A percentile compares a stretch with the other conserved stretches of the same genome.
Evolutionary conservation across 2,888 invertebrate species (phyloP).

Genomic region (Eupeodes luniger): DNA sequence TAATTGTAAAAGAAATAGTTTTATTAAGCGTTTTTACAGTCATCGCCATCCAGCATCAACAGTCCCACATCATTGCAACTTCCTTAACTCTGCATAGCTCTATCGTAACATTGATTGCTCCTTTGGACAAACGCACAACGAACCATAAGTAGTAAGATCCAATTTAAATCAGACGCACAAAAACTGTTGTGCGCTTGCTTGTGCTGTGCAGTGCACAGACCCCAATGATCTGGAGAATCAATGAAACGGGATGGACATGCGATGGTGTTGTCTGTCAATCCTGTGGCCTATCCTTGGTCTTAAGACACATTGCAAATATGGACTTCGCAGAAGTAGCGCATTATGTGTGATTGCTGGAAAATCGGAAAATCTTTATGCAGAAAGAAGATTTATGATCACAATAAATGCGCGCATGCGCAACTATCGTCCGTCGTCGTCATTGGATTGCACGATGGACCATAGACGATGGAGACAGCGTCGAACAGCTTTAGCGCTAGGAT

Average conservation of each 20-base stretch:
- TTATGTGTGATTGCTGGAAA: conserved; percentile 53
- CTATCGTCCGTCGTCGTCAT: neutral
- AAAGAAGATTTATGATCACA: conserved; percentile 69
- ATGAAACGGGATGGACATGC: conserved; percentile 66
- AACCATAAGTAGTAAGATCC: conserved; percentile 20
- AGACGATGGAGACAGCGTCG: neutral
- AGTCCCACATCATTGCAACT: conserved; percentile 25
- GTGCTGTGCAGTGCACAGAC: neutral
- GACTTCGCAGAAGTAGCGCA: conserved; percentile 7
- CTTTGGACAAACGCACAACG: conserved; percentile 23
- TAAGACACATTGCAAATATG: conserved; percentile 19
- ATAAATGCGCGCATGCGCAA: conserved; percentile 60
- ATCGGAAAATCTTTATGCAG: conserved; percentile 5
- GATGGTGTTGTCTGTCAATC: conserved; percentile 68
- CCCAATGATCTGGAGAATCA: conserved; percentile 43
- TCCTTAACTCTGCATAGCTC: conserved; percentile 46
- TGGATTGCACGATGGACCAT: neutral
- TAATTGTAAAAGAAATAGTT: conserved; percentile 73
- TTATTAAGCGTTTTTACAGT: conserved; percentile 59
- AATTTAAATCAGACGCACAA: conserved; percentile 48
- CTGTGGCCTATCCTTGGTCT: conserved; percentile 36
- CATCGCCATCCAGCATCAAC: neutral
- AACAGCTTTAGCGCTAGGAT: neutral
- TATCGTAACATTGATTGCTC: conserved; percentile 8
- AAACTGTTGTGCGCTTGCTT: conserved; percentile 35